A percentile compares a stretch with the other conserved stretches of the same genome.
These are phyloP conservation scores for Diadophis punctatus DNA, from an alignment of 2,113 vertebrate genomes.

Conservation along the genomic window DNA sequence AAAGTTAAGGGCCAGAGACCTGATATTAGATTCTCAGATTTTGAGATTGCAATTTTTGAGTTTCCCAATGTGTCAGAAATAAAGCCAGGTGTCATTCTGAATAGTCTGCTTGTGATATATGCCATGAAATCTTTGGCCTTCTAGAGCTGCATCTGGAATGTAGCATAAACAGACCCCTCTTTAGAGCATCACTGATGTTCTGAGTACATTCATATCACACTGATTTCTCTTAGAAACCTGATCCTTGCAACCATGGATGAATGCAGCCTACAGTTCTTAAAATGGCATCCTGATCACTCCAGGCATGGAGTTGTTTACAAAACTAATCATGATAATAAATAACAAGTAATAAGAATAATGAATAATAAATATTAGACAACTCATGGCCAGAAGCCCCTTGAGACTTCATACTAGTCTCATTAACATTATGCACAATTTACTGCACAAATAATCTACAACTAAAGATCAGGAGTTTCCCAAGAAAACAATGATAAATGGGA, in stretches of 20 bases:
- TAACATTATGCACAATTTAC: conserved; percentile 53
- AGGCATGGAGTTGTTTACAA: conserved; percentile 60
- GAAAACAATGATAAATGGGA: conserved; percentile 59
- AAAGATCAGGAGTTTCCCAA: conserved; percentile 60
- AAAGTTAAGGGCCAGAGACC: not conserved
- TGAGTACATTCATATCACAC: not conserved
- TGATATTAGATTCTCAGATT: not conserved
- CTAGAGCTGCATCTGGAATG: not conserved
- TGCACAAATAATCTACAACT: conserved; percentile 63
- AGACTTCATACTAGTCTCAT: conserved; percentile 38
- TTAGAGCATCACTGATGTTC: not conserved
- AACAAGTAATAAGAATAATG: conserved; percentile 66
- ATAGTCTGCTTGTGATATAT: not conserved
- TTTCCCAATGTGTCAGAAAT: not conserved
- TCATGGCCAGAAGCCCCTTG: conserved; percentile 51
- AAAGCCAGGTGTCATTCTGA: not conserved
- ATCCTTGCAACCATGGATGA: not conserved
- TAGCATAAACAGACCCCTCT: not conserved
- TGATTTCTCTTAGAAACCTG: not conserved
- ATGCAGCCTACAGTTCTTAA: conserved; percentile 53
- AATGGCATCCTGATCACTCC: conserved; percentile 53
- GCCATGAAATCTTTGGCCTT: not conserved
- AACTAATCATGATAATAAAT: conserved; percentile 66
- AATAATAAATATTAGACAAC: conserved; percentile 59
- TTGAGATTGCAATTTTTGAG: not conserved